phyloP scores from a whole-genome alignment of 2,113 vertebrate species.

The Rhombomys opimus region DNA sequence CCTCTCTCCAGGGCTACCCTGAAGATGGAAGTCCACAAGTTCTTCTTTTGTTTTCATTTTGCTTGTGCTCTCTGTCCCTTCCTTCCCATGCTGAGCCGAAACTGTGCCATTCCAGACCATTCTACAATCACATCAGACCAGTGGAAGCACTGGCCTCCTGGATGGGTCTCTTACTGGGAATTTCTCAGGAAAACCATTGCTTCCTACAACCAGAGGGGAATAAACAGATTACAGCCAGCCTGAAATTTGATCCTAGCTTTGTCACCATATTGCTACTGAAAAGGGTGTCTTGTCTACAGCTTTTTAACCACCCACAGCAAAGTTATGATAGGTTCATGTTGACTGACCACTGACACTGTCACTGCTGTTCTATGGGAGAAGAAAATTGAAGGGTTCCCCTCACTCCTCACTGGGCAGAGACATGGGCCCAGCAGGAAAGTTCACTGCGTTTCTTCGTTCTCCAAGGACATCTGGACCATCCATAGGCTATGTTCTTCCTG shows the following conservation, averaged over 20 bases:
- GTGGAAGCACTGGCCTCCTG: not conserved
- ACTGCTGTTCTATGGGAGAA: not conserved
- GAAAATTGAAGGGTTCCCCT: not conserved
- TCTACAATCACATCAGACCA: not conserved
- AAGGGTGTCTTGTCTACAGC: not conserved
- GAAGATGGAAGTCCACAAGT: not conserved
- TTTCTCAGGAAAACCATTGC: not conserved
- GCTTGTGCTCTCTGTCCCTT: not conserved
- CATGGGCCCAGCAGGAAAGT: not conserved
- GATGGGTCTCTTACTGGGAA: not conserved
- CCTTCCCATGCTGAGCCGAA: not conserved
- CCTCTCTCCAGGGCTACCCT: not conserved
- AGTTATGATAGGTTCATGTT: not conserved
- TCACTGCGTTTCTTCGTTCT: not conserved
- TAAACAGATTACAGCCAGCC: not conserved
- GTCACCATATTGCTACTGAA: not conserved
- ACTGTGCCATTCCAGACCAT: not conserved
- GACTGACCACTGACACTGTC: not conserved
- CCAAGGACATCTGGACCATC: not conserved
- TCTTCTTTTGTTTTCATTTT: not conserved
- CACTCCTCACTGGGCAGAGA: fast-evolving
- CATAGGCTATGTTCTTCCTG: not conserved
- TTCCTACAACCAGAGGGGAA: not conserved
- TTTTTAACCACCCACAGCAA: not conserved
- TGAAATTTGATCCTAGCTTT: not conserved